Base-by-base conservation (phyloP, 1,140 invertebrate species). In the Psix sp. region DNA sequence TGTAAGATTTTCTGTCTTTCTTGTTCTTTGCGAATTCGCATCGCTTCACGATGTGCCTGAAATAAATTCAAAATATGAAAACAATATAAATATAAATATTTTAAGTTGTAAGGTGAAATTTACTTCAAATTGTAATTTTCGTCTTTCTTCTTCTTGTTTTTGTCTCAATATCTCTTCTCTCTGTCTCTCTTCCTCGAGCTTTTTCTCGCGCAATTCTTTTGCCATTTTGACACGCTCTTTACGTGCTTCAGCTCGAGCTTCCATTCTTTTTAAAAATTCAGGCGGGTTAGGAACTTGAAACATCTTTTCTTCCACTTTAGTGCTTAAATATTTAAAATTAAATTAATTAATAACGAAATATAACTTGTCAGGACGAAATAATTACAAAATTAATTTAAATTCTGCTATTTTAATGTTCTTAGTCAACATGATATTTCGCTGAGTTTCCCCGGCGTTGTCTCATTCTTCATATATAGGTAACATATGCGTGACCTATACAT, bases 31-130 rank as follows among this genome's bases (percentile, higher is more conserved):
- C 80, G 78, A 7, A 81, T 20, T 52, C 77, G 80, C 56, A 18
- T 79, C 0, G 80, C 80, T 49, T 87, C 80, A 20, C 66, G 67
- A 14, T 77, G 62, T 1, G 76, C 77, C 84, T 85, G 16, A 15
- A 70, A 42, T 9, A 57, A 21, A 0, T 14, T 7, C 9, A 26
- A 3, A 18, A 10, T 39, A 49, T 26, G 13, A 46, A 46, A 11
- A 33, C 21, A 24, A 5, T 24, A 24, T 24, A 5, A 24, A 24
- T 33, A 18, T 33, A 20, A 18, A 18, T 42, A 42, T 18, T 20
- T 18, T 20, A 7, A 10, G 29, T 33, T 33, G n/a, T 11, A 6
- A 10, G n/a, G 3, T 11, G 2, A 35, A 35, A 35, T 11, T 13
- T 74, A 74, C 70, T 51, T 74, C 42, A 2, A 42, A 5, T 10